Conservation (phyloP, 2,888 invertebrate species). For the Habrosyne pyritoides region DNA sequence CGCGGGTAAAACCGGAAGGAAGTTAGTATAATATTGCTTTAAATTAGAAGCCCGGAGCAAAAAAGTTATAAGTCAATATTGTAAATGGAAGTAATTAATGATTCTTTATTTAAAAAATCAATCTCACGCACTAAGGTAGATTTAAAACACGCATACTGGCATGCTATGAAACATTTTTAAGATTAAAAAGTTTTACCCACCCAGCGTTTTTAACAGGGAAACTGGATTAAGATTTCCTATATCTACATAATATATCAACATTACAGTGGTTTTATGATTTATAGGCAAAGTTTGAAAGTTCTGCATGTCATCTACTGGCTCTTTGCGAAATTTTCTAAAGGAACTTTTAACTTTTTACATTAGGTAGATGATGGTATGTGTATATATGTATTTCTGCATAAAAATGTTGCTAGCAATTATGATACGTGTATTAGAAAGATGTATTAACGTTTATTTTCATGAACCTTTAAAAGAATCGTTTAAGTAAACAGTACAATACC, state of each 20-base stretch:
- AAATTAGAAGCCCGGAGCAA: too few species aligned
- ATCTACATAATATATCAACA: slow-evolving; percentile 74
- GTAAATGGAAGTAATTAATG: too few species aligned
- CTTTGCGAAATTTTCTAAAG: slow-evolving; percentile 66
- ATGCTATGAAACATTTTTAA: slow-evolving; percentile 61
- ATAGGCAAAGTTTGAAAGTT: slow-evolving; percentile 77
- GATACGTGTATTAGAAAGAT: too few species aligned
- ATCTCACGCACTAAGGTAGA: not conserved
- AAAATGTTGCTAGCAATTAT: not conserved
- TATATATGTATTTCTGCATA: slow-evolving; percentile 20
- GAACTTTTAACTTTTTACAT: slow-evolving; percentile 76
- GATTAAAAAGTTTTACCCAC: slow-evolving; percentile 66
- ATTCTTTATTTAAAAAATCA: not conserved
- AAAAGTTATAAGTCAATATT: too few species aligned
- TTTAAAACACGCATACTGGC: not conserved
- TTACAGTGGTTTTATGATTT: slow-evolving; percentile 75
- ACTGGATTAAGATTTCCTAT: slow-evolving; percentile 78
- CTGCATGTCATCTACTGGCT: slow-evolving; percentile 77
- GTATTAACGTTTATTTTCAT: too few species aligned
- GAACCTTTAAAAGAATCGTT: too few species aligned
- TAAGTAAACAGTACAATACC: too few species aligned
- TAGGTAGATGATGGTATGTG: slow-evolving; percentile 57
- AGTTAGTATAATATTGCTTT: too few species aligned
- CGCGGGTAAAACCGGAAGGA: too few species aligned
- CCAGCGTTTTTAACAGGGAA: slow-evolving; percentile 65